phyloP scores from a whole-genome alignment of 2,113 vertebrate genomes.

The Pelvicachromis taeniatus region DNA sequence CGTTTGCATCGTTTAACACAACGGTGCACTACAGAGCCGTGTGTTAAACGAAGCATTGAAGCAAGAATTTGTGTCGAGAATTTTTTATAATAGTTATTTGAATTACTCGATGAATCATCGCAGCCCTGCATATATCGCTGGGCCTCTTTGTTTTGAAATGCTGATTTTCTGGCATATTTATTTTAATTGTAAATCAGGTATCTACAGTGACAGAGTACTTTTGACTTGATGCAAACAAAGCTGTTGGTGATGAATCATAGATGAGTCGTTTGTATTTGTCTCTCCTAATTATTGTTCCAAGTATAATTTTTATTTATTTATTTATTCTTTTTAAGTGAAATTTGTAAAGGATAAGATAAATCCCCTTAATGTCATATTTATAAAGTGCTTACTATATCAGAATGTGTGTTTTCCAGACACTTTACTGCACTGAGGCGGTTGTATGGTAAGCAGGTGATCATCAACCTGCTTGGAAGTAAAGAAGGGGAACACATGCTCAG shows the following conservation, averaged over 20 bases:
- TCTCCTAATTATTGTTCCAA: background rate
- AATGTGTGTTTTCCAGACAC: conserved; percentile 77
- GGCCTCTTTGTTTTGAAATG: background rate
- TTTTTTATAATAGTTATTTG: no score
- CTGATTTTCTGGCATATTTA: background rate
- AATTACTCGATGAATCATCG: no score
- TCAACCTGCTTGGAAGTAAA: conserved; percentile 94
- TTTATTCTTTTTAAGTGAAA: background rate
- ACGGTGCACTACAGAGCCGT: background rate
- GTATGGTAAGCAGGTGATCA: conserved; percentile 93
- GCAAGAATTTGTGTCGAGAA: no score
- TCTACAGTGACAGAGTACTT: background rate
- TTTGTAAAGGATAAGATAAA: background rate
- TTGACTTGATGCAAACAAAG: background rate
- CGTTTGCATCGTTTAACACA: background rate
- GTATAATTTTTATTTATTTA: background rate
- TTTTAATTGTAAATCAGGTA: background rate
- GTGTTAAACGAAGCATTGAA: background rate
- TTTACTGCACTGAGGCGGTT: conserved; percentile 88
- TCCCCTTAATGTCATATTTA: background rate
- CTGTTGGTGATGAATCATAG: background rate
- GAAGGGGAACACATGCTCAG: conserved; percentile 99
- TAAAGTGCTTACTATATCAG: background rate
- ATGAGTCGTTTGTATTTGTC: background rate
- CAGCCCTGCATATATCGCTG: no score